Base-by-base conservation (phyloP, 2,888 invertebrate genomes). In the Tachina grossa region DNA sequence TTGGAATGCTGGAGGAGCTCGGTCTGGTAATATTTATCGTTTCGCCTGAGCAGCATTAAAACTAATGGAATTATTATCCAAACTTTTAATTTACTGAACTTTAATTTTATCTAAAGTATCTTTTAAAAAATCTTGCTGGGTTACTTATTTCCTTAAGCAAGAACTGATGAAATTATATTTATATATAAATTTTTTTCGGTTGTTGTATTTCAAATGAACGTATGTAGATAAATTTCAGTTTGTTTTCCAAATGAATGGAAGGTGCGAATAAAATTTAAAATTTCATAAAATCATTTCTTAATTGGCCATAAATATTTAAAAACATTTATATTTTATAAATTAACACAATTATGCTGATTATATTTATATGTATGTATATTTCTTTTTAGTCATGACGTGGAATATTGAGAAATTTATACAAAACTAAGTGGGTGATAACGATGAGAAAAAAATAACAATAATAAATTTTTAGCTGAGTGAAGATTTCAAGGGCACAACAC, bases 261-360 rank as follows among this genome's bases (percentile, higher is more conserved):
- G 65, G 57, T 77, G 65, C 66, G 65, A 39, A 57, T 53, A 39
- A 63, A n/a, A 75, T 66, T n/a, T 39, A 22, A 57, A 57, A 66
- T 45, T 41, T 76, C 45, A 31, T n/a, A 63, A 51, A 51, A 41
- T 75, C n/a, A 45, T 66, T 76, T 66, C 31, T 49, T 41, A 77
- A 77, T 77, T 77, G 39, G 14, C 57, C 39, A 77, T 66, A 57
- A 76, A 77, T 57, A 66, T 66, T 66, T 47, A 39, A 57, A 77
- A 76, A 66, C 65, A 76, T 76, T 77, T 66, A 47, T 66, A 57
- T 57, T 57, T 77, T 57, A 49, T 57, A 66, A 77, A 66, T 77
- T 57, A 77, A 77, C 57, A 65, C 53, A 57, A 31, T 77, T 41
- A 57, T 47, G 9, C 45, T 22, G 2, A 31, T 31, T 53, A 53